phyloP scores from a whole-genome alignment of 2,797 vertebrate species.

The Bradypus variegatus region DNA sequence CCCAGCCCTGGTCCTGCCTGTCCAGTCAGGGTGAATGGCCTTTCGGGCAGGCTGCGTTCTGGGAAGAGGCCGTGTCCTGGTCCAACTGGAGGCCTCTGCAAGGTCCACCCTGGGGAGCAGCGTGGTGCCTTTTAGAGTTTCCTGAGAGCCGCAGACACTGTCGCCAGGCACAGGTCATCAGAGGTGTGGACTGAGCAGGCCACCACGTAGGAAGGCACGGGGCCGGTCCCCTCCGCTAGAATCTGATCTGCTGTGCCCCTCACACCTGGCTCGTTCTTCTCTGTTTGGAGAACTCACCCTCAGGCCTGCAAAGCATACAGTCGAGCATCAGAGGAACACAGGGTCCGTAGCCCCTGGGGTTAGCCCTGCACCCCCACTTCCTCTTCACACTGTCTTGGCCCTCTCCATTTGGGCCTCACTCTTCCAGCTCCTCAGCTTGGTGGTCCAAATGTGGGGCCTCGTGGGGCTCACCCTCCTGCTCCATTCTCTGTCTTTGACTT shows the following conservation, averaged over 20 bases:
- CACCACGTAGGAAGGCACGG: rapidly evolving
- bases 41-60: slow-evolving; percentile 12
- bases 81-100: not conserved
- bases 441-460: too few relatives aligned
- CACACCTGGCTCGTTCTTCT: not conserved
- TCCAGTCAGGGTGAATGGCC: slow-evolving; percentile 29
- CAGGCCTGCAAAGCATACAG: not conserved
- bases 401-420: too few relatives aligned
- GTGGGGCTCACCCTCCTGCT: not conserved
- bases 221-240: not conserved
- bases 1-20: not conserved
- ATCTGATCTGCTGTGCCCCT: not conserved
- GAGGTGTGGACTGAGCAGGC: not conserved
- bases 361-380: not conserved
- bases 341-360: not conserved
- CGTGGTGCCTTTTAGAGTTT: not conserved
- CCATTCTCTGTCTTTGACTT: not conserved
- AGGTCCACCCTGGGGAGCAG: not conserved
- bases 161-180: not conserved
- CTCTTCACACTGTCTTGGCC: too few relatives aligned
- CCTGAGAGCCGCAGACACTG: rapidly evolving
- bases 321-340: not conserved
- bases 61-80: slow-evolving; percentile 42
- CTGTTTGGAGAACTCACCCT: not conserved
- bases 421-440: too few relatives aligned